Conservation (phyloP, 2,113 vertebrate genomes). For the Gadus chalcogrammus region DNA sequence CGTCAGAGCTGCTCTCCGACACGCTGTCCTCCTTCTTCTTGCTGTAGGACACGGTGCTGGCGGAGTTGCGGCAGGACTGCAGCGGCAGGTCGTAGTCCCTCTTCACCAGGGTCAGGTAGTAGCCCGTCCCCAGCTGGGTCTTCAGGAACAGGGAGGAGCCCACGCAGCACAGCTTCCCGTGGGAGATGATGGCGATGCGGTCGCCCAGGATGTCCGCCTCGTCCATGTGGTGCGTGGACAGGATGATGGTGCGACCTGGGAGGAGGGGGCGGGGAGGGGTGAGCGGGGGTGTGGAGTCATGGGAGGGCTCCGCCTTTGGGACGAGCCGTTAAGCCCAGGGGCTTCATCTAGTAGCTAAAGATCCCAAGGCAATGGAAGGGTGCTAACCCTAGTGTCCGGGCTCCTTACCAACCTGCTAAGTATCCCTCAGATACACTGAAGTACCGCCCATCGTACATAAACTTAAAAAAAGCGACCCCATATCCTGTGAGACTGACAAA, state of each 20-base stretch:
- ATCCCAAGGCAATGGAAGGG: background rate
- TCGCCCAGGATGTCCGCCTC: slow-evolving; percentile 96
- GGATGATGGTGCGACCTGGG: slow-evolving; percentile 89
- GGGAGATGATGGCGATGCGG: slow-evolving; percentile 95
- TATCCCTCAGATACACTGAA: background rate
- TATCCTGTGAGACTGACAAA: background rate
- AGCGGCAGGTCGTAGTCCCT: slow-evolving; percentile 89
- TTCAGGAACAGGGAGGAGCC: slow-evolving; percentile 96
- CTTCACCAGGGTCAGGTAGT: slow-evolving; percentile 96
- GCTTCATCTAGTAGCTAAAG: background rate
- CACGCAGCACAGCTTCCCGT: slow-evolving; percentile 93
- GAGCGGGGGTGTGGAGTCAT: background rate
- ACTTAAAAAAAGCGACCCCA: no score
- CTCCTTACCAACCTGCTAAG: no score
- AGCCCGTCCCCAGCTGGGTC: slow-evolving; percentile 94
- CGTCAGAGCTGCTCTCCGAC: slow-evolving; percentile 97
- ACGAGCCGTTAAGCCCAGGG: background rate
- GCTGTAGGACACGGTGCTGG: slow-evolving; percentile 89
- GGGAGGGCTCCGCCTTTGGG: background rate
- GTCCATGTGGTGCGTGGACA: slow-evolving; percentile 98
- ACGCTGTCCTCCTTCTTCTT: slow-evolving; percentile 92
- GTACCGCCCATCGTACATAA: background rate
- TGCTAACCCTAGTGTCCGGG: no score
- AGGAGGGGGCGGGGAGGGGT: background rate
- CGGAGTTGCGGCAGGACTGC: slow-evolving; percentile 93